Evolutionary conservation across 2,113 vertebrate species (phyloP).

Genomic region (Odontophorus gujanensis): DNA sequence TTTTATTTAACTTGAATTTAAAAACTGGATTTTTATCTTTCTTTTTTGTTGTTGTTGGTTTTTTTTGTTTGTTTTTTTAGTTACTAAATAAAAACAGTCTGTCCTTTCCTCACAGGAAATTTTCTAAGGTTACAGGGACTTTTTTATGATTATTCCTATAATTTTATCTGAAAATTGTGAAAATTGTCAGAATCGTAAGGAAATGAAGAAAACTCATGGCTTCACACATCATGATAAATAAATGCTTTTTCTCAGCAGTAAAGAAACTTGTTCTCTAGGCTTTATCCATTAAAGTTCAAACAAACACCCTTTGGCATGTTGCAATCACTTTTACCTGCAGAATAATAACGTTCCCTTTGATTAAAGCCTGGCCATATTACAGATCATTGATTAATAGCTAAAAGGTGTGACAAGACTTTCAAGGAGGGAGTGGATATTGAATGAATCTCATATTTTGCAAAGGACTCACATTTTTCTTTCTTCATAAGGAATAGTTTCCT

Average conservation of each 20-base stretch:
- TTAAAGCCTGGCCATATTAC: neutral
- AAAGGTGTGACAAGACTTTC: neutral
- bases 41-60: no score
- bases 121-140: neutral
- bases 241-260: neutral
- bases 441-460: constrained; percentile 1
- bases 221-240: neutral
- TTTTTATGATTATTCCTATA: neutral
- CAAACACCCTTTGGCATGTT: neutral
- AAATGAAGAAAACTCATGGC: neutral
- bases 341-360: constrained; percentile 8
- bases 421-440: neutral
- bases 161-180: neutral
- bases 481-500: neutral
- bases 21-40: neutral
- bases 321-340: constrained; percentile 6
- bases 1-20: neutral
- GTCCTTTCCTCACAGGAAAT: neutral
- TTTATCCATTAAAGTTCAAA: constrained; percentile 9
- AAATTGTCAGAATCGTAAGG: neutral
- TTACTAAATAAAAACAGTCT: neutral
- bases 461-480: neutral
- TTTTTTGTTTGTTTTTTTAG: neutral
- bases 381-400: constrained; percentile 10
- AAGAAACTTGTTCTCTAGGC: neutral